Percentiles rank a stretch among this genome's conserved stretches.
Evolutionary conservation across 92 coral and sea anemone species (phyloP).

Genomic region (Bergia puertoricense): DNA sequence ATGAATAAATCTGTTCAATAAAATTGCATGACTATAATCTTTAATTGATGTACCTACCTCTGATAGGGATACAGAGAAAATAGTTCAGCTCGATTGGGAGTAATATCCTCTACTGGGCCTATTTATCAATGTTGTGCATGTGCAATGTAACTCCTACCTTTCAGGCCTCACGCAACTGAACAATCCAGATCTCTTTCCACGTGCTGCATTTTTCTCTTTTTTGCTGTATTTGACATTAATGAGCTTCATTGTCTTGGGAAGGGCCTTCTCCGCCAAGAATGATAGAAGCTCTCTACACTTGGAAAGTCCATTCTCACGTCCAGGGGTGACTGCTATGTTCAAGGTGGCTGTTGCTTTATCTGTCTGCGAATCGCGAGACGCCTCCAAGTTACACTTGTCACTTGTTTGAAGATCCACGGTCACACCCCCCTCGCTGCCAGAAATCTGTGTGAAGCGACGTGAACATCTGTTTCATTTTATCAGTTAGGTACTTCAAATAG

Average conservation of each 20-base stretch:
- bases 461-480: background rate
- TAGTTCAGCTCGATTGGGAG: background rate
- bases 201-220: conserved; percentile 45
- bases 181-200: conserved; percentile 53
- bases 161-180: conserved; percentile 75
- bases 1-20: too few species aligned
- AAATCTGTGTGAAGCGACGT: background rate
- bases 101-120: background rate
- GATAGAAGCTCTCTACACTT: conserved; percentile 74
- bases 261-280: conserved; percentile 75
- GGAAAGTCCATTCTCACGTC: conserved; percentile 53
- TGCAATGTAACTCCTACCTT: conserved; percentile 45
- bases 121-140: background rate
- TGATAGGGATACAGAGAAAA: too few species aligned
- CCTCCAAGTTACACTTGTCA: conserved; percentile 13
- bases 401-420: conserved; percentile 10
- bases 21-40: too few species aligned
- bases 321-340: conserved; percentile 55
- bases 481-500: background rate
- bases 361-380: conserved; percentile 33
- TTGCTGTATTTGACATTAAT: conserved; percentile 58
- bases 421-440: conserved; percentile 15
- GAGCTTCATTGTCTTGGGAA: conserved; percentile 77
- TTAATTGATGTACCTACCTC: too few species aligned
- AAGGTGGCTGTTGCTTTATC: conserved; percentile 64